phyloP scores from a whole-genome alignment of 2,888 invertebrate species.

The Alloplasta piceator region DNA sequence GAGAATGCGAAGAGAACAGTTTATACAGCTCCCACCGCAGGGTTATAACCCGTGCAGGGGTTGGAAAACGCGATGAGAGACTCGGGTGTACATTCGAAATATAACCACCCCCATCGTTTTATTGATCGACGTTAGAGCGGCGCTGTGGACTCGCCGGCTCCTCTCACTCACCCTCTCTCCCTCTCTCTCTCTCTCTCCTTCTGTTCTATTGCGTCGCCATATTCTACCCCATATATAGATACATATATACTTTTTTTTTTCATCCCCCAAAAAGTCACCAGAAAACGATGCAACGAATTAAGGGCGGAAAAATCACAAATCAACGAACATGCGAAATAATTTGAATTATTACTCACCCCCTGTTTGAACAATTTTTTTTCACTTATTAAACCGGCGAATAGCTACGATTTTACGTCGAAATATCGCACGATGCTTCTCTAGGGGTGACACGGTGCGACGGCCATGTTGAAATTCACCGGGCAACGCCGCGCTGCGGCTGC shows the following conservation, averaged over 20 bases:
- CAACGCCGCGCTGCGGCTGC: conserved; percentile 72
- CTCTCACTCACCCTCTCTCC: conserved; percentile 14
- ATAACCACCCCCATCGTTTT: conserved; percentile 75
- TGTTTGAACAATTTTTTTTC: neutral
- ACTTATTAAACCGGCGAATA: conserved; percentile 35
- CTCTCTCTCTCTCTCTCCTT: conserved; percentile 16
- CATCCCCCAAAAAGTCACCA: neutral
- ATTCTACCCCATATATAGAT: conserved; percentile 5
- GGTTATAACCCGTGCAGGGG: neutral
- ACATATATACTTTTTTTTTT: neutral
- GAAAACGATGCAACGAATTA: no score
- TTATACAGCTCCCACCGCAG: conserved; percentile 23
- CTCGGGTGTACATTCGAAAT: conserved; percentile 68
- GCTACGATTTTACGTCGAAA: conserved; percentile 50
- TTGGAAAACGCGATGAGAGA: neutral
- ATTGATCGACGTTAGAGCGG: conserved; percentile 76
- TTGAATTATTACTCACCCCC: conserved; percentile 41
- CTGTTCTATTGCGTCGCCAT: conserved; percentile 9
- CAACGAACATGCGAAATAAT: no score
- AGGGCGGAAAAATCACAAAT: no score
- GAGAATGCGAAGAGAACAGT: conserved; percentile 7
- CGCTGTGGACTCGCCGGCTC: conserved; percentile 63
- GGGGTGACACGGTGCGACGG: conserved; percentile 74
- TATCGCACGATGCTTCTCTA: conserved; percentile 70
- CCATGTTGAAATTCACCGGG: conserved; percentile 73